These are phyloP conservation scores for Pipra filicauda DNA, from an alignment of 2,113 vertebrate genomes.

Conservation along the genomic window DNA sequence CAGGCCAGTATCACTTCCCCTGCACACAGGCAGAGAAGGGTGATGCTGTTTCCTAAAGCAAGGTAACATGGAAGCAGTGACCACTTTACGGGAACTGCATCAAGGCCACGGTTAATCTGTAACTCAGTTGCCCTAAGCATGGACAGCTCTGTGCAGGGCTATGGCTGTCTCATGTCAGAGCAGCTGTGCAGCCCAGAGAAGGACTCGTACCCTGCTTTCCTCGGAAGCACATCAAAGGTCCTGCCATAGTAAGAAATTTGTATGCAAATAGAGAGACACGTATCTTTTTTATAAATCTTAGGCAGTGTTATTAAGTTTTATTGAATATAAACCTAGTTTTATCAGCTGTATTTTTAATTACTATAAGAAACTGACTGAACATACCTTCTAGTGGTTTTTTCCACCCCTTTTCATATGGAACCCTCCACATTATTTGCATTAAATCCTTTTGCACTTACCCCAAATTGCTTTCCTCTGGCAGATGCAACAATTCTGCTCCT, in stretches of 20 bases:
- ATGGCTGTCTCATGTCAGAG: neutral
- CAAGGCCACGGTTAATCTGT: neutral
- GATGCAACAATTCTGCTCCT: neutral
- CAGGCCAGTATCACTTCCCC: neutral
- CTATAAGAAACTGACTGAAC: neutral
- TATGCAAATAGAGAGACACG: accelerated
- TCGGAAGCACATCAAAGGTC: neutral
- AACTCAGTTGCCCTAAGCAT: neutral
- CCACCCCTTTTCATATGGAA: neutral
- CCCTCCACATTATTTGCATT: neutral
- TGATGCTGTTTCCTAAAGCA: neutral
- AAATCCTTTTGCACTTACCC: neutral
- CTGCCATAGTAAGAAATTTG: neutral
- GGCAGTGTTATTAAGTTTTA: neutral
- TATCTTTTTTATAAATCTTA: neutral
- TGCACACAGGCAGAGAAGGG: neutral
- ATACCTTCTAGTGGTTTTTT: neutral
- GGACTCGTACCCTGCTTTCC: neutral
- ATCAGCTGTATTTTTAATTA: neutral
- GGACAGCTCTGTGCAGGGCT: neutral
- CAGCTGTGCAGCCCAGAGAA: neutral
- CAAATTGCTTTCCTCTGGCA: neutral
- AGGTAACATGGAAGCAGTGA: neutral
- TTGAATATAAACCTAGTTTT: neutral
- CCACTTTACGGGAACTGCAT: accelerated